Percentiles rank a stretch among this genome's conserved stretches.
phyloP scores from a whole-genome alignment of 2,888 invertebrate species.

The Lithophane socia region DNA sequence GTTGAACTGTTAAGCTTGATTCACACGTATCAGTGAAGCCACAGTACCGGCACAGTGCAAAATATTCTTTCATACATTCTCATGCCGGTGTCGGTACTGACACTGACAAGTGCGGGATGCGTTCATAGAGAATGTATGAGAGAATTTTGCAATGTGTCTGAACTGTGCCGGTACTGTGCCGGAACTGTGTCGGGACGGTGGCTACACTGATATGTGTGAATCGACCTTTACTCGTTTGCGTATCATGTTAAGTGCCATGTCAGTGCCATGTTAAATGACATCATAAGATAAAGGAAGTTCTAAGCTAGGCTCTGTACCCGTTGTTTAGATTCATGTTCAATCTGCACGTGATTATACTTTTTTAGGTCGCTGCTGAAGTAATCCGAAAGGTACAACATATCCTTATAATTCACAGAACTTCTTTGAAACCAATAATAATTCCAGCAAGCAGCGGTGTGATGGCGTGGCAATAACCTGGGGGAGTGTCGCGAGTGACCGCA shows the following conservation, averaged over 20 bases:
- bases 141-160: too few species aligned
- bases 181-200: too few species aligned
- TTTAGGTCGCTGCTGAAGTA: not conserved
- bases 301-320: not conserved
- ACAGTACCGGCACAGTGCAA: too few species aligned
- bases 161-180: too few species aligned
- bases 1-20: not conserved
- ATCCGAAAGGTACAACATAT: not conserved
- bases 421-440: constrained; percentile 10
- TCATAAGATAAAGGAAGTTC: not conserved
- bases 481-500: constrained; percentile 28
- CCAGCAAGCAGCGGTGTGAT: not conserved
- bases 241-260: too few species aligned
- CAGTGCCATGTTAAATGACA: too few species aligned
- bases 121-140: too few species aligned
- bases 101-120: too few species aligned
- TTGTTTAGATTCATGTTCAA: not conserved
- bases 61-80: too few species aligned
- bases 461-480: constrained; percentile 21
- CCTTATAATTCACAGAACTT: constrained; percentile 5
- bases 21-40: too few species aligned
- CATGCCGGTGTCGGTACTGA: too few species aligned
- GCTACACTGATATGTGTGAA: too few species aligned
- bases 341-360: not conserved
- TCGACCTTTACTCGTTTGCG: not conserved